Evolutionary conservation across 2,888 invertebrate genomes (phyloP).

Genomic region (Eilema griseolum): DNA sequence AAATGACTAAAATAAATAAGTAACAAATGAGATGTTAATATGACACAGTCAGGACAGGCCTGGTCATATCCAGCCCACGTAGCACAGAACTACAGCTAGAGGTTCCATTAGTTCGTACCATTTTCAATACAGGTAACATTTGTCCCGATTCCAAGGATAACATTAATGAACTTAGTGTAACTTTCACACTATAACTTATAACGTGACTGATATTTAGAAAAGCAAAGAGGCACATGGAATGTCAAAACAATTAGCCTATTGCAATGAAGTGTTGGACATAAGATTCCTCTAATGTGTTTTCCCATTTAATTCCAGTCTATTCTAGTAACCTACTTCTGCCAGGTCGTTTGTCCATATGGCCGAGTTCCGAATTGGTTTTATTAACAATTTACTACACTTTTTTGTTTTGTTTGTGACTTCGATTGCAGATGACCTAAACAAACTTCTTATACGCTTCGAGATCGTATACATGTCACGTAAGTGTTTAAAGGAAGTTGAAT

Average conservation of each 20-base stretch:
- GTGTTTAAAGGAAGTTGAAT: constrained; percentile 27
- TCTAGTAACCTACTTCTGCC: neutral
- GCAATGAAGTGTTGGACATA: neutral
- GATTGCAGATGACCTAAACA: constrained; percentile 43
- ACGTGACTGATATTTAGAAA: too few relatives aligned
- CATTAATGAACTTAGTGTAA: too few relatives aligned
- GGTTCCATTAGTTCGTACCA: too few relatives aligned
- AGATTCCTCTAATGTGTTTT: neutral
- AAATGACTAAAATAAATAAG: neutral
- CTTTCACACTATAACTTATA: too few relatives aligned
- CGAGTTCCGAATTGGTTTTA: neutral
- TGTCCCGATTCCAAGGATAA: too few relatives aligned
- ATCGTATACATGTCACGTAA: constrained; percentile 28
- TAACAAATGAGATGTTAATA: neutral
- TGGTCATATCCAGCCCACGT: neutral
- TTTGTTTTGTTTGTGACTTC: constrained; percentile 2
- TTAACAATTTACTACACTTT: neutral
- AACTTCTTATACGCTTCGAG: constrained; percentile 24
- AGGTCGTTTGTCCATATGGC: neutral
- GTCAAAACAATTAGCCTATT: neutral
- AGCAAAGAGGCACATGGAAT: too few relatives aligned
- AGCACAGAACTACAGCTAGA: too few relatives aligned
- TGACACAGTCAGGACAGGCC: neutral
- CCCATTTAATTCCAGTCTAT: neutral
- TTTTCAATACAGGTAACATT: too few relatives aligned